Percentiles rank a stretch among this genome's conserved stretches.
Evolutionary conservation across 1,140 invertebrate genomes (phyloP).

Genomic region (Drosophila erecta): DNA sequence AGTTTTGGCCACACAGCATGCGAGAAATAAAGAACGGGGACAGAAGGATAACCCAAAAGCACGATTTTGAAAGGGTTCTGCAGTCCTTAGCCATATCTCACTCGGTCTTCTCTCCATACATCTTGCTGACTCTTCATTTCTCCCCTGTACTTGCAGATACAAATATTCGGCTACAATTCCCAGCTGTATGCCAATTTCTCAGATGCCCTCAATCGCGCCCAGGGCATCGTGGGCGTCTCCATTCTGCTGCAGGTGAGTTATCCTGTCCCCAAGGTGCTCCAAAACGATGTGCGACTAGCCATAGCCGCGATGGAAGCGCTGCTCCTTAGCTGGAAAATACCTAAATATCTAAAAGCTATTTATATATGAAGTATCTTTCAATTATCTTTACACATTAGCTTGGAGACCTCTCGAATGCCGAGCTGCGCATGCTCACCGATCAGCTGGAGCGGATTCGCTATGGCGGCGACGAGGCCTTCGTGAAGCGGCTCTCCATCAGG

Average conservation of each 20-base stretch:
- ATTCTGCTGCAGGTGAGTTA: constrained; percentile 92
- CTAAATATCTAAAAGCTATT: too few relatives aligned
- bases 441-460: constrained; percentile 94
- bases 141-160: constrained; percentile 89
- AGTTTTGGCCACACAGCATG: constrained; percentile 58
- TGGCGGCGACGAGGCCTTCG: constrained; percentile 92
- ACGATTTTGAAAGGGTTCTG: not conserved
- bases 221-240: constrained; percentile 95
- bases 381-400: constrained; percentile 85
- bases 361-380: too few relatives aligned
- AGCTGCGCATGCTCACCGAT: constrained; percentile 93
- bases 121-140: not conserved
- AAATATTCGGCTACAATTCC: constrained; percentile 97
- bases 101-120: not conserved
- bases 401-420: constrained; percentile 93
- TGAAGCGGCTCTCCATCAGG: constrained; percentile 92
- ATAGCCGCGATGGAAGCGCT: too few relatives aligned
- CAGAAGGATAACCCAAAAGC: not conserved
- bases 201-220: constrained; percentile 93
- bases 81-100: not conserved
- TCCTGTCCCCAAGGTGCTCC: constrained; percentile 56
- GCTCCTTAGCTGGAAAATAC: too few relatives aligned
- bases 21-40: constrained; percentile 21
- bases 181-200: constrained; percentile 96
- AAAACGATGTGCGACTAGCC: constrained; percentile 1